Evolutionary conservation across 2,797 vertebrate genomes (phyloP).

Genomic region (Crenuchus spilurus): DNA sequence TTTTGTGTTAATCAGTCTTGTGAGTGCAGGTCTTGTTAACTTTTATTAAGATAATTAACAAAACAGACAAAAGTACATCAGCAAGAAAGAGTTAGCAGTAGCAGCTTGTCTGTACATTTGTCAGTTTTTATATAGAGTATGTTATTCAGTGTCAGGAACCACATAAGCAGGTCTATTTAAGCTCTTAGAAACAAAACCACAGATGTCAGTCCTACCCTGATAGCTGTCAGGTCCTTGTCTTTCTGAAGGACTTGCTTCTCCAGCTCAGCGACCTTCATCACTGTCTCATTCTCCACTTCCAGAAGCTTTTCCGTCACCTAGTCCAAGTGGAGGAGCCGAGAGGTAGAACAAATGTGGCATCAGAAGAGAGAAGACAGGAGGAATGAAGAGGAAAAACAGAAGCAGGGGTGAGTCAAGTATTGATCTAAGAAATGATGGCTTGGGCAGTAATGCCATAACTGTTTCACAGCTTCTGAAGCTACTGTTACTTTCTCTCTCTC

Average conservation of each 20-base stretch:
- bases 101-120: no score
- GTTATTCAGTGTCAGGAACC: no score
- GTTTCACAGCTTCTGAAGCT: constrained; percentile 27
- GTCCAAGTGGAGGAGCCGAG: constrained; percentile 6
- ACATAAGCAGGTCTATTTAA: no score
- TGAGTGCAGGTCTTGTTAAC: no score
- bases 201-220: constrained; percentile 85
- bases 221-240: constrained; percentile 88
- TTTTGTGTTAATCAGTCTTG: no score
- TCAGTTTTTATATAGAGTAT: no score
- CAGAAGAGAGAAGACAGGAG: neutral
- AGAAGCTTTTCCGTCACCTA: constrained; percentile 96
- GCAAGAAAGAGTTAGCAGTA: no score
- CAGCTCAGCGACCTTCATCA: constrained; percentile 95
- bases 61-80: no score
- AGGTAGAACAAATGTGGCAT: neutral
- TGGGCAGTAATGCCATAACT: constrained; percentile 47
- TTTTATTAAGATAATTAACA: no score
- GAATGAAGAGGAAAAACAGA: constrained; percentile 29
- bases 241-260: constrained; percentile 93
- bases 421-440: constrained; percentile 52
- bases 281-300: constrained; percentile 96
- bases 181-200: no score
- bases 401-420: constrained; percentile 38
- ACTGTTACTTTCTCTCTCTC: neutral